Base-by-base conservation (phyloP, 2,888 invertebrate genomes). In the Cosmorhoe ocellata region DNA sequence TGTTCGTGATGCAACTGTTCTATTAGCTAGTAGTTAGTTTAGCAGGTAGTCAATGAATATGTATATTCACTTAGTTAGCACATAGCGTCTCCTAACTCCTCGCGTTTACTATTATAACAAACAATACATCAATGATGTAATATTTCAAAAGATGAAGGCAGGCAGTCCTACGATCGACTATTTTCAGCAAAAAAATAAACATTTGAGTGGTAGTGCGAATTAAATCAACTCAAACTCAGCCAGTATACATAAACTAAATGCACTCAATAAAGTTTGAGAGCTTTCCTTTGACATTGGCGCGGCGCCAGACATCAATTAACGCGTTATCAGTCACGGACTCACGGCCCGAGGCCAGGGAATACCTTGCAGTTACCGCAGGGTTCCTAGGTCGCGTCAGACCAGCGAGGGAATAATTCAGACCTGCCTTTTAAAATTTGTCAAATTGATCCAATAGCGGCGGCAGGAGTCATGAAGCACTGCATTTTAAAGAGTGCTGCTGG, bases 231-330 rank as follows among this genome's bases (percentile, higher is more conserved):
- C n/a, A n/a, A n/a, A n/a, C n/a, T n/a, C 24, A 1, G 24, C 24
- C 40, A 41, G 34, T 34, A 31, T 48, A 36, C 41, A 48, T 37
- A 36, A 41, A 41, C 41, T 30, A 48, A 46, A 14, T 48, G 47
- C 34, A 47, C 14, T 31, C 33, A 12, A 18, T 18, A 3, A 32
- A 36, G 34, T 13, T 26, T 2, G 40, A 32, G 13, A 36, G 51
- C 28, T 36, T 44, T 40, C 36, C 51, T 37, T 44, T 34, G 44
- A 51, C 44, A 40, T 36, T 51, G 51, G 51, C 51, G 36, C 32
- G 30, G 41, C 40, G 51, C 45, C 45, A 45, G 37, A 36, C 41
- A 26, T 36, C 41, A 26, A 37, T 42, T 36, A 41, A 22, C 30
- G 13, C 11, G 24, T 30, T 32, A 50, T 33, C 34, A 33, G 32